Evolutionary conservation across 2,113 vertebrate species (phyloP), one percentile per base, ranked within the genome.

Genomic region (Phalacrocorax pelagicus): DNA sequence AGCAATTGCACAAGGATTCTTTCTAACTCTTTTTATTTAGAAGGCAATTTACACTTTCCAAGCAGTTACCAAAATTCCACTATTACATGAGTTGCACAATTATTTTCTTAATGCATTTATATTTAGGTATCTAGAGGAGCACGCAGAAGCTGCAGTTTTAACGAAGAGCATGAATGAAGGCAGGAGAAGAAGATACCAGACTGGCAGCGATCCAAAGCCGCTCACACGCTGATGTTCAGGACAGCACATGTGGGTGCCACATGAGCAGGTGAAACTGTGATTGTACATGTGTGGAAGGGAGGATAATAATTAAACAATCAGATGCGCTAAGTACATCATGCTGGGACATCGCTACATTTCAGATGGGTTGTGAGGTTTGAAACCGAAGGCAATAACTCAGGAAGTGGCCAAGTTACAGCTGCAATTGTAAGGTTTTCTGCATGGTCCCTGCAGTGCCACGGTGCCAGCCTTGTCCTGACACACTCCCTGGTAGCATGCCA

Each of bases 181-280:
- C 73, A 70, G 71, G 55, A 82, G 71, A 73, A 69, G 79, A 73
- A 86, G 89, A 86, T 61, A 94, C 47, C 93, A 73, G 55, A 52
- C 85, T 73, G 87, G 62, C 89, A 80, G 71, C 7, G 59, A 92
- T 94, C 94, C 91, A 44, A 34, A 86, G 78, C 51, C 0, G 4
- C 71, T 94, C 84, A 46, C 51, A 82, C 15, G 0, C 62, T 51
- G 84, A 70, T 27, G 66, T 13, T 87, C 87, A 78, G 73, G 95
- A 80, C 71, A 66, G 80, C 84, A 93, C 95, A 97, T 91, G 87
- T 96, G 96, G 85, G 67, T 93, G 55, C 96, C 96, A 97, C 87
- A 94, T 93, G 97, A 71, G 87, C 96, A 96, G 97, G 94, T 97
- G 94, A 91, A 94, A 79, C 86, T 55, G 65, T 54, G 91, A 62